Percentiles rank a stretch among this genome's conserved stretches.
Evolutionary conservation across 2,888 invertebrate species (phyloP).

Genomic region (Rhagophthalmus giganteus): DNA sequence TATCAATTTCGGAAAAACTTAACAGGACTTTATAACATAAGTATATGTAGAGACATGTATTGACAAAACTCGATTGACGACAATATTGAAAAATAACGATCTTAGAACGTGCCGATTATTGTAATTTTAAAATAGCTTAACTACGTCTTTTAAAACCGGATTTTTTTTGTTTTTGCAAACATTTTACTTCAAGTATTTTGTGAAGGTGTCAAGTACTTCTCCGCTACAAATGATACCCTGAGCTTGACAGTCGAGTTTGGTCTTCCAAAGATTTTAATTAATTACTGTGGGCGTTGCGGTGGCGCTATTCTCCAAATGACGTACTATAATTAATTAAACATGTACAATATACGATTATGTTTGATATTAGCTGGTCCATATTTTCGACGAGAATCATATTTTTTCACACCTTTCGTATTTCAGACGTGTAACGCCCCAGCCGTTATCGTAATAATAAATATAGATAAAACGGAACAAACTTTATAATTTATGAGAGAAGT

Average conservation of each 20-base stretch:
- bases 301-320: conserved; percentile 10
- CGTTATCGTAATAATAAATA: conserved; percentile 29
- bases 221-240: conserved; percentile 32
- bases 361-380: background rate
- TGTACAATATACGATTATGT: conserved; percentile 1
- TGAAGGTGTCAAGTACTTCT: conserved; percentile 9
- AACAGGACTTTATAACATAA: too few relatives aligned
- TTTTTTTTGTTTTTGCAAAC: background rate
- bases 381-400: too few relatives aligned
- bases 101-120: too few relatives aligned
- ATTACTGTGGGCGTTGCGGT: conserved; percentile 25
- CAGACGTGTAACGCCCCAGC: conserved; percentile 15
- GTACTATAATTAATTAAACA: conserved; percentile 10
- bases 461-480: conserved; percentile 31
- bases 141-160: too few relatives aligned
- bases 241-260: conserved; percentile 33
- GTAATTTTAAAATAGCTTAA: too few relatives aligned
- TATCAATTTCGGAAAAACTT: too few relatives aligned
- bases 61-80: too few relatives aligned
- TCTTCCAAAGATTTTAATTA: conserved; percentile 34
- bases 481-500: conserved; percentile 39
- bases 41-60: too few relatives aligned
- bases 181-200: conserved; percentile 1
- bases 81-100: too few relatives aligned
- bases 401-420: conserved; percentile 16